A percentile compares a stretch with the other conserved stretches of the same genome.
phyloP scores from a whole-genome alignment of 2,113 vertebrate species.

The Aspiorhynchus laticeps region DNA sequence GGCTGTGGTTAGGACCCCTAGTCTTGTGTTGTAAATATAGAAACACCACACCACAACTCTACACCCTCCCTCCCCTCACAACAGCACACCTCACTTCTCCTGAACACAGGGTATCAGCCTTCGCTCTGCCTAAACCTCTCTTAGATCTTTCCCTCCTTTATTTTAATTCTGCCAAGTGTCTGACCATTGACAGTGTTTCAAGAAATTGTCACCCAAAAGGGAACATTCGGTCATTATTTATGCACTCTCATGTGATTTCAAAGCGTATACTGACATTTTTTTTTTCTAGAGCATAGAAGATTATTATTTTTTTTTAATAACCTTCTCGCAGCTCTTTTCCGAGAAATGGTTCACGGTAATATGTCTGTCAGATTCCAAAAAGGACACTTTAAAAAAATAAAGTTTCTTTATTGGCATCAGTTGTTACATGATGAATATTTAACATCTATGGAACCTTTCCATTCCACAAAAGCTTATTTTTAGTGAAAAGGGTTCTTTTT shows the following conservation, averaged over 20 bases:
- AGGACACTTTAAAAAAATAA: background rate
- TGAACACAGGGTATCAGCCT: conserved; percentile 50
- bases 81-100: conserved; percentile 47
- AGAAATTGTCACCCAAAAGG: conserved; percentile 40
- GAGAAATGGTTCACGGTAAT: background rate
- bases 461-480: background rate
- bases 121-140: conserved; percentile 21
- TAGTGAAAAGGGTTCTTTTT: no score
- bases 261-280: background rate
- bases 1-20: conserved; percentile 55
- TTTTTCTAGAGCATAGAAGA: background rate
- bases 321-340: background rate
- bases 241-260: background rate
- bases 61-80: conserved; percentile 26
- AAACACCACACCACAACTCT: conserved; percentile 6
- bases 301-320: background rate
- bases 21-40: conserved; percentile 40
- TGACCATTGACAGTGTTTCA: conserved; percentile 63
- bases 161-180: conserved; percentile 57
- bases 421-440: background rate
- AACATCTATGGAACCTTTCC: background rate
- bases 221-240: background rate
- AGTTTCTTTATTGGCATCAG: background rate
- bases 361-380: background rate
- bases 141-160: conserved; percentile 54